A percentile compares a stretch with the other conserved stretches of the same genome.
Conservation (phyloP, 2,113 vertebrate genomes). For the Motacilla tschutschensis region DNA sequence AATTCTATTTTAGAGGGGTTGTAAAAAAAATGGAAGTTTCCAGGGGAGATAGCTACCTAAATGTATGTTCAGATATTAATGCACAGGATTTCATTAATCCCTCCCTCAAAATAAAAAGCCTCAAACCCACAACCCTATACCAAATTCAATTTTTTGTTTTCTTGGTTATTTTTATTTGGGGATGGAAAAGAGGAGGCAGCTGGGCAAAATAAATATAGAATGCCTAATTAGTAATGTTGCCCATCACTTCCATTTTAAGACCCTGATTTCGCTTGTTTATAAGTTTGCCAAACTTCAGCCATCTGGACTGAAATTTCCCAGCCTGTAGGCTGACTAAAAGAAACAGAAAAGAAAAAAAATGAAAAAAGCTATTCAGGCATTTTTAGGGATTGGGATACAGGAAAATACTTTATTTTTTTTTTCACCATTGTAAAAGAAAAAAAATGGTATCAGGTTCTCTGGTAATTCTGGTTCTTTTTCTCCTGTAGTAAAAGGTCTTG, state of each 20-base stretch:
- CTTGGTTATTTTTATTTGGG: background rate
- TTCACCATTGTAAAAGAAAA: background rate
- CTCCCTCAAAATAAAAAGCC: background rate
- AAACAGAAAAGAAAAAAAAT: background rate
- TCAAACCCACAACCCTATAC: background rate
- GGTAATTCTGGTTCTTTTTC: background rate
- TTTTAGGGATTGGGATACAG: background rate
- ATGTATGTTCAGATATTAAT: background rate
- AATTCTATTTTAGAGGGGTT: background rate
- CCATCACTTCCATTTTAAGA: conserved; percentile 38
- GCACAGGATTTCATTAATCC: background rate
- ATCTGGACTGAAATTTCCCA: conserved; percentile 41
- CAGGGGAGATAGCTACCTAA: background rate
- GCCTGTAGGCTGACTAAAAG: background rate
- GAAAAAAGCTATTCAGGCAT: background rate
- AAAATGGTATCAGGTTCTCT: accelerated
- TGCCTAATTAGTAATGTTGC: conserved; percentile 2
- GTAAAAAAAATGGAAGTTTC: background rate
- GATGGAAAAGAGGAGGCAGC: background rate
- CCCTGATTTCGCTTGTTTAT: conserved; percentile 9
- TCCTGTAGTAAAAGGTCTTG: background rate
- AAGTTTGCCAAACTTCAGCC: conserved; percentile 42
- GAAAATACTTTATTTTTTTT: background rate
- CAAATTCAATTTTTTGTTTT: background rate
- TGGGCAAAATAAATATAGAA: conserved; percentile 37